Base-by-base conservation (phyloP, 2,797 vertebrate species). In the Eulemur rubriventer region DNA sequence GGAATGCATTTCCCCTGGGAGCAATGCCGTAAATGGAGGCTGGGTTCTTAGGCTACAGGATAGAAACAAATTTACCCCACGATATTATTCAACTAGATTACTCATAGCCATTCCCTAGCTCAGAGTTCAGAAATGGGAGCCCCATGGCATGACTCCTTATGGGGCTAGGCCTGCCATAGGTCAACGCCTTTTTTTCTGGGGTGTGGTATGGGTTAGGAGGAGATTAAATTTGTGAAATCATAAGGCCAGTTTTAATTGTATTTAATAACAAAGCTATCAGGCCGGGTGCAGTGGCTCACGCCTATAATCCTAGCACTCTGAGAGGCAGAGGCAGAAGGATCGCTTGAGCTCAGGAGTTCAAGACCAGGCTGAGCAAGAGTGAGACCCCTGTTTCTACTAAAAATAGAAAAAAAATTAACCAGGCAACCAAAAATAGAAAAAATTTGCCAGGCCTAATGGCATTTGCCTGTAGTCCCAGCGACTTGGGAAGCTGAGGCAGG, bases 1-100 rank as follows among this genome's bases (percentile, higher is more conserved):
- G 91, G 91, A 95, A 95, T 79, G 75, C 24, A 3, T 91, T 67
- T 96, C 94, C 91, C 89, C 33, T 22, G 82, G 81, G 82, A 89
- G 80, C 79, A 65, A 67, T 35, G 52, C 84, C 24, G 0, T 94
- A 91, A 52, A 90, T 69, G 67, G 73, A 94, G 43, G 28, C 43
- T 28, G 20, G 33, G 17, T 90, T 97, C 69, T 67, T 38, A 55
- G 72, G 48, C 59, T 61, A 63, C 55, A 50, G 76, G 11, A 63
- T 33, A 35, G 65, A 90, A 72, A 13, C 26, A 24, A 81, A 46
- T 57, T 92, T 73, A 11, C 46, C 22, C 83, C 52, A 30, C 24
- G 38, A 1, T 16, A 17, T 93, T 72, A 63, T 48, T 92, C 80
- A 78, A 63, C 35, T 12, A 28, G 26, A 65, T 73, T 65, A 38